Evolutionary conservation across 1,140 invertebrate genomes (phyloP).

Genomic region (Ips nitidus): DNA sequence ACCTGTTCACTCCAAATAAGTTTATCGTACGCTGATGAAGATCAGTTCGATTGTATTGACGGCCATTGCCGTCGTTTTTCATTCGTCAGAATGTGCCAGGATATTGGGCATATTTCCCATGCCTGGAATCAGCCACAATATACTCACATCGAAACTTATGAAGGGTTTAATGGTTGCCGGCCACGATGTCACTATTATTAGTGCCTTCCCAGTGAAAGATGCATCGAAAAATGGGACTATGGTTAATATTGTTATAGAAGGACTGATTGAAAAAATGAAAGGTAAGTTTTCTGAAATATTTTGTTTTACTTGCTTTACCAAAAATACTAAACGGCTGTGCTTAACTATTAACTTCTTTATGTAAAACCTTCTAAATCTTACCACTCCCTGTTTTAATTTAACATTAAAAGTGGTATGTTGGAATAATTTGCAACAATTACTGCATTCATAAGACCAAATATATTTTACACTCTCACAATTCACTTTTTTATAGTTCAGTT

Average conservation of each 20-base stretch:
- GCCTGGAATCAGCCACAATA: constrained; percentile 68
- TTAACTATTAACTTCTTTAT: neutral
- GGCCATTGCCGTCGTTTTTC: neutral
- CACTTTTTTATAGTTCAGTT: neutral
- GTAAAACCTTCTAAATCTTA: neutral
- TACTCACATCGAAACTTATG: constrained; percentile 64
- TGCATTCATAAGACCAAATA: too few species aligned
- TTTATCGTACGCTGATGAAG: too few species aligned
- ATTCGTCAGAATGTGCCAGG: constrained; percentile 7
- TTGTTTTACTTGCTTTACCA: neutral
- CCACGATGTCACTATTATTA: constrained; percentile 69
- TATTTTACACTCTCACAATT: too few species aligned
- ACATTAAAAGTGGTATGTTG: neutral
- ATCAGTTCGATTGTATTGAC: neutral
- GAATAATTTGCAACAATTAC: neutral
- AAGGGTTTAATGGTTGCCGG: constrained; percentile 63
- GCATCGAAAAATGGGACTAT: constrained; percentile 44
- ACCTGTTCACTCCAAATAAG: too few species aligned
- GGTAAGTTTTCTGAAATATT: constrained; percentile 4
- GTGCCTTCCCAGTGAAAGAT: constrained; percentile 59
- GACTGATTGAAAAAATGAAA: constrained; percentile 9
- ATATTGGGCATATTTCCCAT: constrained; percentile 69
- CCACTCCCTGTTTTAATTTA: neutral
- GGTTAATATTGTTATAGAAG: constrained; percentile 23
- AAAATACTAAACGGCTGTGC: neutral